These are phyloP conservation scores for Aricia artaxerxes DNA, from an alignment of 2,888 invertebrate species.

Conservation along the genomic window DNA sequence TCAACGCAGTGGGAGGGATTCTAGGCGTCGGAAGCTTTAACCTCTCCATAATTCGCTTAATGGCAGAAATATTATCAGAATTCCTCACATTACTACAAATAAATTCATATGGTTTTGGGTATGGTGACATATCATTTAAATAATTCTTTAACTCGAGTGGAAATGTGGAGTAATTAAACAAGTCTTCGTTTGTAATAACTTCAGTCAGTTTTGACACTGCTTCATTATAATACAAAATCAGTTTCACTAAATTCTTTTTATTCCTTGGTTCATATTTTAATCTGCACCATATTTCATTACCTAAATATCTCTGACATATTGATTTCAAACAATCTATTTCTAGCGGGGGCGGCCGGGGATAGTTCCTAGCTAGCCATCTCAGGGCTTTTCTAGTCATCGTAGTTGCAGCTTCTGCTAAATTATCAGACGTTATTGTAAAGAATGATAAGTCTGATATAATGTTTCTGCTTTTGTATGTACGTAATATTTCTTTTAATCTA, in stretches of 20 bases:
- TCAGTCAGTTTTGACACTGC: slow-evolving; percentile 82
- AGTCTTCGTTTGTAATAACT: slow-evolving; percentile 80
- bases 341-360: slow-evolving; percentile 72
- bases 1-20: slow-evolving; percentile 66
- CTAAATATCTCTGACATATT: slow-evolving; percentile 79
- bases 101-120: slow-evolving; percentile 84
- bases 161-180: slow-evolving; percentile 82
- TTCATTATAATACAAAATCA: slow-evolving; percentile 84
- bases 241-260: slow-evolving; percentile 75
- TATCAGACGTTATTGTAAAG: slow-evolving; percentile 54
- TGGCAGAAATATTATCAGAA: slow-evolving; percentile 66
- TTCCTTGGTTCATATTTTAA: slow-evolving; percentile 64
- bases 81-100: slow-evolving; percentile 83
- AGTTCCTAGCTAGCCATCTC: slow-evolving; percentile 76
- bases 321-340: slow-evolving; percentile 80
- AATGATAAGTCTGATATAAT: slow-evolving; percentile 64
- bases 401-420: slow-evolving; percentile 57
- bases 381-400: slow-evolving; percentile 61
- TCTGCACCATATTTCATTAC: slow-evolving; percentile 82
- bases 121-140: slow-evolving; percentile 69
- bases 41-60: slow-evolving; percentile 76
- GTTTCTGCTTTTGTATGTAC: slow-evolving; percentile 52
- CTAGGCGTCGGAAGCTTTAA: slow-evolving; percentile 78
- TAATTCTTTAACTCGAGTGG: slow-evolving; percentile 83
- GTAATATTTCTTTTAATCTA: slow-evolving; percentile 52